Evolutionary conservation across 1,140 invertebrate species (phyloP), one percentile per base, ranked within the genome.

Genomic region (Bombus superbus): DNA sequence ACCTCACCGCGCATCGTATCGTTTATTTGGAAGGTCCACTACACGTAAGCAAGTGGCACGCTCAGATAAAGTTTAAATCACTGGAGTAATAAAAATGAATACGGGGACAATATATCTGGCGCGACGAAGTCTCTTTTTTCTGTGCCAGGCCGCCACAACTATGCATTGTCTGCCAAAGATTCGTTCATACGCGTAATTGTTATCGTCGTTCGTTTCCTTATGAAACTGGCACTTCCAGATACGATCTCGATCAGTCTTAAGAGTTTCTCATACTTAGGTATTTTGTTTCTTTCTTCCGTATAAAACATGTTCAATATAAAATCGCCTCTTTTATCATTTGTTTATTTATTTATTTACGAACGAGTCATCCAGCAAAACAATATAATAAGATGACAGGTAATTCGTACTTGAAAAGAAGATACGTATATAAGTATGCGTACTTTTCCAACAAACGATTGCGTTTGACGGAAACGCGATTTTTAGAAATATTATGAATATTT

Each of bases 21-120:
- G 53, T 88, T 87, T 66, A 83, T 88, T 88, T 74, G 77, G 69
- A 53, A 88, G 81, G 77, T 47, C 57, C 76, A 66, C 74, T 18
- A 32, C 81, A 57, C 73, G 81, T 83, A 83, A 83, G 62, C 73
- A 83, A 77, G 81, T 83, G 69, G 38, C 44, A 15, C 42, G 47
- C 18, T 25, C 66, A 75, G 57, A 86, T 82, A 77, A 83, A 88
- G 75, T 88, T 84, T 42, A 87, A 83, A 74, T 77, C 86, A 74
- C 44, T 42, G 44, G n/a, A 59, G 64, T 66, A 66, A 68, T 83
- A 77, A 77, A 83, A 76, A 77, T 62, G 62, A 25, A 77, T 42
- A 76, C 47, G 18, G 38, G 42, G 71, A 76, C 81, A 64, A 47
- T 76, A 40, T 76, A 83, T 83, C 44, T 59, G 32, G 32, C 35